phyloP scores from a whole-genome alignment of 2,113 vertebrate species.

The Pyxicephalus adspersus region DNA sequence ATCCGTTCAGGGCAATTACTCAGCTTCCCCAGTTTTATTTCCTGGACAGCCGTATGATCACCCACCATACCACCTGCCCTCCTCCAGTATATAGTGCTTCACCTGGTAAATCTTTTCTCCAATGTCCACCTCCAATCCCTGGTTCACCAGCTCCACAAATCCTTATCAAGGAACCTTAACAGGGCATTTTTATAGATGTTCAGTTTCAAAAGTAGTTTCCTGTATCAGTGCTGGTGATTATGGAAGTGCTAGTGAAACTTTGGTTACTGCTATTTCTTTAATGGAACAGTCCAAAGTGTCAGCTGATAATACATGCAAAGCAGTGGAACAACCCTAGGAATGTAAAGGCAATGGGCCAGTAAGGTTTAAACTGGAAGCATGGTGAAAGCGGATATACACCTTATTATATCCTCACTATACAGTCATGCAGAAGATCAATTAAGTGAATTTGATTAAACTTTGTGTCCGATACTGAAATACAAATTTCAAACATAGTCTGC shows the following conservation, averaged over 20 bases:
- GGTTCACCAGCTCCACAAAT: constrained; percentile 96
- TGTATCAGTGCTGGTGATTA: constrained; percentile 98
- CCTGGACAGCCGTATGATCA: constrained; percentile 95
- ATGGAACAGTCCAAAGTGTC: constrained; percentile 99
- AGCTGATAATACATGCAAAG: constrained; percentile 97
- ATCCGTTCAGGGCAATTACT: constrained; percentile 93
- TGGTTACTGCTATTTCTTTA: constrained; percentile 97
- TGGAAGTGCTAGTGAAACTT: constrained; percentile 96
- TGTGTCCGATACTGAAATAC: no score
- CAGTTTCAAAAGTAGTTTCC: constrained; percentile 96
- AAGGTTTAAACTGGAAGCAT: no score
- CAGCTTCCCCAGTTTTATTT: constrained; percentile 95
- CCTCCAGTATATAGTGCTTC: constrained; percentile 92
- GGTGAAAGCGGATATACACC: no score
- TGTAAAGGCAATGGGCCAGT: no score
- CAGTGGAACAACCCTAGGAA: no score
- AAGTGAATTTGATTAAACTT: no score
- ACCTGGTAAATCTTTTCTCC: constrained; percentile 91
- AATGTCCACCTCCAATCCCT: constrained; percentile 93
- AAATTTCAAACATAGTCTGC: no score
- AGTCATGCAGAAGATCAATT: no score
- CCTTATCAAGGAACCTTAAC: constrained; percentile 97
- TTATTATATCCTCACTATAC: no score
- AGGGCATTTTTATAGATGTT: constrained; percentile 96
- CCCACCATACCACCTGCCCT: constrained; percentile 91